Percentiles rank a stretch among this genome's conserved stretches.
Evolutionary conservation across 2,113 vertebrate genomes (phyloP).

Genomic region (Prolemur simus): DNA sequence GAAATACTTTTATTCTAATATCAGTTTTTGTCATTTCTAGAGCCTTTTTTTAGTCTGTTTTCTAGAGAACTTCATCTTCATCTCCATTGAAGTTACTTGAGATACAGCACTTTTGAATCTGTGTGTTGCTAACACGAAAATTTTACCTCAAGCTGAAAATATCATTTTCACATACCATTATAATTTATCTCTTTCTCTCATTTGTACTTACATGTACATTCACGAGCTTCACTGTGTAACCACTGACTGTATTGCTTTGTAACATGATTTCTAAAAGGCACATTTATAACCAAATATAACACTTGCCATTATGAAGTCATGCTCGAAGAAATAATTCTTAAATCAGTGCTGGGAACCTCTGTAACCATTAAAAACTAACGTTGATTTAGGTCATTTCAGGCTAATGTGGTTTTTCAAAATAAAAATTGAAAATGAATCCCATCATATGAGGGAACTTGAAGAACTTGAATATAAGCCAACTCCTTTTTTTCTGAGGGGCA

Average conservation of each 20-base stretch:
- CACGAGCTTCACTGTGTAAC: not conserved
- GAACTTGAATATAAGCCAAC: not conserved
- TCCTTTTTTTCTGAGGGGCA: not conserved
- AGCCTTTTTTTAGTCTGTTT: not conserved
- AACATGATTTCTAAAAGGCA: not conserved
- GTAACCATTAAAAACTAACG: not conserved
- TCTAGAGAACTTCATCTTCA: not conserved
- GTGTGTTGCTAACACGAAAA: not conserved
- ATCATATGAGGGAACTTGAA: not conserved
- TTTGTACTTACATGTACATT: not conserved
- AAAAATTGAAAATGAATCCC: not conserved
- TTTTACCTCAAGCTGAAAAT: not conserved
- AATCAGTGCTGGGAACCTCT: not conserved
- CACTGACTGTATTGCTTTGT: not conserved
- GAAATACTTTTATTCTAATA: constrained; percentile 1
- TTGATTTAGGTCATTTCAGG: not conserved
- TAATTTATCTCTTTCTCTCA: not conserved
- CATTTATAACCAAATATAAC: not conserved
- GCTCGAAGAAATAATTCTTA: not conserved
- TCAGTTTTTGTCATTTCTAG: not conserved
- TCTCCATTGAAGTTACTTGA: not conserved
- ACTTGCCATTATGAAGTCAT: not conserved
- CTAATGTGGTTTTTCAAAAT: not conserved
- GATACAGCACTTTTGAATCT: not conserved
- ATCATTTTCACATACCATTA: not conserved